Conservation (phyloP, 2,888 invertebrate species). For the Lampropteryx suffumata region DNA sequence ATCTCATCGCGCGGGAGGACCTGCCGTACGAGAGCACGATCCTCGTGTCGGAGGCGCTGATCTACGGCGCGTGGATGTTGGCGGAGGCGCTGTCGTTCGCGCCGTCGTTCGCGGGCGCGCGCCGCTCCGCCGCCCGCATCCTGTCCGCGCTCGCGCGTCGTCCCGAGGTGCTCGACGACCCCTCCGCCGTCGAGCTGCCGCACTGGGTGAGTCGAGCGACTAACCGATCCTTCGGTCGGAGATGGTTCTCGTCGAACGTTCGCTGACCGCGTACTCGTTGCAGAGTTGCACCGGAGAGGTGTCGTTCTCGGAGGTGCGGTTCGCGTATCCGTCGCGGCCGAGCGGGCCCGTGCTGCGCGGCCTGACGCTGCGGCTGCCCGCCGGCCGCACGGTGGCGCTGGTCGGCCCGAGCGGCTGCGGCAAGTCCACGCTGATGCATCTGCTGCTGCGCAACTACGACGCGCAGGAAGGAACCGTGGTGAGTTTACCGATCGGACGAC, state of each 20-base stretch:
- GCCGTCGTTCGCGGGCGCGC: constrained; percentile 88
- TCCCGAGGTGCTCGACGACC: constrained; percentile 66
- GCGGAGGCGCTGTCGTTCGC: constrained; percentile 90
- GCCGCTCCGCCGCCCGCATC: constrained; percentile 86
- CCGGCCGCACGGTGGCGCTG: constrained; percentile 87
- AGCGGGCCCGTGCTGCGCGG: constrained; percentile 87
- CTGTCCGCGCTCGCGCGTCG: constrained; percentile 73
- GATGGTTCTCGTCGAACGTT: too few species aligned
- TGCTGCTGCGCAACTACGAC: constrained; percentile 90
- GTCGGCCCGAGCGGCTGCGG: constrained; percentile 90
- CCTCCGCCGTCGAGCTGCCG: constrained; percentile 44
- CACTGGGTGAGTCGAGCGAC: constrained; percentile 70
- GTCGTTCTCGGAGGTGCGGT: constrained; percentile 84
- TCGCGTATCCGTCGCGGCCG: constrained; percentile 90
- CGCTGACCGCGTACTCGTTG: neutral
- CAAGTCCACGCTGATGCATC: constrained; percentile 90
- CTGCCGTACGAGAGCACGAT: constrained; percentile 86
- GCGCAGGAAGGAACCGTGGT: constrained; percentile 82
- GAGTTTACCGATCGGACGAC: too few species aligned
- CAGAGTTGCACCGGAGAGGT: constrained; percentile 85
- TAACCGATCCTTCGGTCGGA: too few species aligned
- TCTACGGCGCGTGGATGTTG: constrained; percentile 91
- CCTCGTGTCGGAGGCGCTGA: constrained; percentile 88
- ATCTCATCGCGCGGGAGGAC: constrained; percentile 84
- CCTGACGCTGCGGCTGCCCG: constrained; percentile 82